Base-by-base conservation (phyloP, 2,113 vertebrate species). In the Ophthalmolycus amberensis region DNA sequence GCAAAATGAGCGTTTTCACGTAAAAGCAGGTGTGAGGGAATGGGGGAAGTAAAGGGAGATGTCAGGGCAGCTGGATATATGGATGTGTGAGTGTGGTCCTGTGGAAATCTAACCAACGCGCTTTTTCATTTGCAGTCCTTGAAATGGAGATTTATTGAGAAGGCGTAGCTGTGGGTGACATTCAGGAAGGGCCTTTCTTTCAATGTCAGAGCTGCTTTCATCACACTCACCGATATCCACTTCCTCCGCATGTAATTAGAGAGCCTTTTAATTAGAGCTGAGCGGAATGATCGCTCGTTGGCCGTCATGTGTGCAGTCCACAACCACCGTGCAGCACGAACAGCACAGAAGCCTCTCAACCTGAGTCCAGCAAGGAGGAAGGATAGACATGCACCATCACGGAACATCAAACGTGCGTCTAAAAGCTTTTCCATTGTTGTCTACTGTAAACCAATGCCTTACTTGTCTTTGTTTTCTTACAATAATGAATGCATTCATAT, bases 231-330 rank as follows among this genome's bases (percentile, higher is more conserved):
- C 44, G 27, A 82, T 68, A 74, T 64, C 77, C 71, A 77, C 86
- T 71, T 85, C 71, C 78, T 72, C 83, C 9, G 29, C 67, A 72
- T 72, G 75, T 82, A 80, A 90, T 93, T 88, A 91, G 78, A 84
- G 62, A 78, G 29, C 16, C 72, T 82, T 90, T 91, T 90, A 89
- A 94, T 94, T 90, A 87, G 85, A 77, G 56, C 44, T 29, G 65
- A 73, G 82, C 80, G 75, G 69, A 83, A 67, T 66, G 87, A 88
- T 88, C 27, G 84, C 74, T 72, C n/a, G 72, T 67, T 84, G 87
- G 85, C 76, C 60, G 34, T 84, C 84, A 79, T 54, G 70, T 59
- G 54, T 54, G 40, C 63, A 40, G 81, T 56, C 63, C 11, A 14
- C 67, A 27, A 58, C 29, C 32, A 63, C 62, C 6, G 3, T 56